A percentile compares a stretch with the other conserved stretches of the same genome.
These are phyloP conservation scores for Peromyscus leucopus DNA, from an alignment of 2,113 vertebrate species.

Conservation along the genomic window DNA sequence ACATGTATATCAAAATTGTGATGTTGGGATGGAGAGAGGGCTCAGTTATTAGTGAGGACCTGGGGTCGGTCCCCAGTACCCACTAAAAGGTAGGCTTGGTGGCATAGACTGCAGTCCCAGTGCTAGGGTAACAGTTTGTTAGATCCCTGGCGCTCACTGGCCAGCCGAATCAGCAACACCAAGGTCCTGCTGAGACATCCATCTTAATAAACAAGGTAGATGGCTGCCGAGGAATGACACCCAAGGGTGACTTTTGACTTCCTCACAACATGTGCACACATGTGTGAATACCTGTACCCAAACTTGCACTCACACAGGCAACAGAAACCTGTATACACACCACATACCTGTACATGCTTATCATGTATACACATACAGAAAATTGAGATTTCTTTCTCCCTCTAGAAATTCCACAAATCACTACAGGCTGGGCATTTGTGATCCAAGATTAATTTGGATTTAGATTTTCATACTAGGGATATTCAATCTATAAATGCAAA, in stretches of 20 bases:
- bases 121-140: not conserved
- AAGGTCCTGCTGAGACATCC: not conserved
- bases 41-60: not conserved
- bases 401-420: not conserved
- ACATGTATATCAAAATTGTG: constrained; percentile 25
- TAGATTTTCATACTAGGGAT: not conserved
- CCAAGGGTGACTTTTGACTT: not conserved
- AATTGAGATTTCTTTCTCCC: not conserved
- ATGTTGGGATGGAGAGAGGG: not conserved
- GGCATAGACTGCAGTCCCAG: not conserved
- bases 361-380: not conserved
- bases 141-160: not conserved
- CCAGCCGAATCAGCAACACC: not conserved
- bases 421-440: not conserved
- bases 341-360: not conserved
- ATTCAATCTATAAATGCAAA: not conserved
- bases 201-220: not conserved
- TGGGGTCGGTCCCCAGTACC: not conserved
- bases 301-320: not conserved
- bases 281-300: not conserved
- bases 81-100: not conserved
- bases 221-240: not conserved
- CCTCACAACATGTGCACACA: not conserved
- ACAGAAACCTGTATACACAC: not conserved
- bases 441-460: not conserved